Conservation (phyloP, 1,140 invertebrate species). For the Drosophila nikananu region DNA sequence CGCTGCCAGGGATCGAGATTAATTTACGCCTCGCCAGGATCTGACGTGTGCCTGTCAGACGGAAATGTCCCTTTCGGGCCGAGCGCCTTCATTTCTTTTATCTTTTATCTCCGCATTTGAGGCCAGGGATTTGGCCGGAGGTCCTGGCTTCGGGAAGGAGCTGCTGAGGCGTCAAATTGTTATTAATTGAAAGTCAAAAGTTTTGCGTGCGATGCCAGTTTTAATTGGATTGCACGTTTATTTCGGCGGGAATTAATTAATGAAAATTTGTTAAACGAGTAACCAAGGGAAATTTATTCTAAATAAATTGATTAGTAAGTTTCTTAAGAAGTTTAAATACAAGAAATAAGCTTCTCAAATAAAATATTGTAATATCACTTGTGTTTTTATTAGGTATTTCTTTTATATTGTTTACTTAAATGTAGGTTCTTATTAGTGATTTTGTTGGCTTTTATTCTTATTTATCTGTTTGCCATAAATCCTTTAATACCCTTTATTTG, state of each 20-base stretch:
- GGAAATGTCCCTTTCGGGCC: conserved; percentile 39
- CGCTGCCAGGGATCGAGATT: conserved; percentile 65
- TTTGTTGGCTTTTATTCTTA: not conserved
- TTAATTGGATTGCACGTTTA: conserved; percentile 70
- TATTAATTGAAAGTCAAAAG: conserved; percentile 84
- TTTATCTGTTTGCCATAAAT: not conserved
- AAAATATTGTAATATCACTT: not conserved
- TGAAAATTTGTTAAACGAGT: not conserved
- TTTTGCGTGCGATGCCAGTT: conserved; percentile 46
- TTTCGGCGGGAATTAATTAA: conserved; percentile 43
- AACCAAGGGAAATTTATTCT: not conserved
- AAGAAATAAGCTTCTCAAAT: too few relatives aligned
- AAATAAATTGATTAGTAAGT: conserved; percentile 10
- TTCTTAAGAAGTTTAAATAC: not conserved
- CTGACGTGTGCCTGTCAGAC: conserved; percentile 80
- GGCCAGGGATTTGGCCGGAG: conserved; percentile 1
- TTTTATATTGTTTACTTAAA: not conserved
- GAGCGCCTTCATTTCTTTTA: conserved; percentile 35
- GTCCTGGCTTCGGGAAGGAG: conserved; percentile 11
- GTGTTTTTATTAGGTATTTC: not conserved
- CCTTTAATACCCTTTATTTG: not conserved
- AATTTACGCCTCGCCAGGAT: conserved; percentile 67
- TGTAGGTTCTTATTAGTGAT: not conserved
- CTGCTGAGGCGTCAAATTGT: conserved; percentile 77
- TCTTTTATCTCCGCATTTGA: conserved; percentile 66